phyloP scores from a whole-genome alignment of 1,140 invertebrate genomes.

The Trypoxylus dichotomus region DNA sequence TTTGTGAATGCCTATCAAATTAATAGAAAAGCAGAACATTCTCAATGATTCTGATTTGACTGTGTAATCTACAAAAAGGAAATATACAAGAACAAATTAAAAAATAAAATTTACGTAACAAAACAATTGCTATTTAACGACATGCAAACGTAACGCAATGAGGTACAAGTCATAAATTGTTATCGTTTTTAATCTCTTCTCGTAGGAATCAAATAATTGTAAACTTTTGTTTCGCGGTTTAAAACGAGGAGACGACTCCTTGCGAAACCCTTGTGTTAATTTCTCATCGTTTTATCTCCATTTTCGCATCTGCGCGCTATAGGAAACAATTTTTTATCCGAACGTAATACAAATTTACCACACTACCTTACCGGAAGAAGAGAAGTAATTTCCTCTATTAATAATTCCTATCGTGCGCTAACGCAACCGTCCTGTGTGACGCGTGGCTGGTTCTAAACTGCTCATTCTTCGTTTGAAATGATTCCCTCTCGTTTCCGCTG shows the following conservation, averaged over 20 bases:
- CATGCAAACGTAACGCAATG: too few species aligned
- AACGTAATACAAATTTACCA: not conserved
- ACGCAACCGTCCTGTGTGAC: not conserved
- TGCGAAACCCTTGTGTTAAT: not conserved
- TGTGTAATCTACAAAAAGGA: too few species aligned
- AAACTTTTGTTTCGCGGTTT: not conserved
- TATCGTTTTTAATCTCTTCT: not conserved
- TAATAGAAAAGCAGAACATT: too few species aligned
- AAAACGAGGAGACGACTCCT: not conserved
- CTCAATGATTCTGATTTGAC: too few species aligned
- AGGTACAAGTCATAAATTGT: not conserved
- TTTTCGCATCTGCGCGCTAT: not conserved
- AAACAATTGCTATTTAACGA: too few species aligned
- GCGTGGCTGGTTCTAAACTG: not conserved
- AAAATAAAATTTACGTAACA: too few species aligned
- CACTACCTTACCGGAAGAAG: not conserved
- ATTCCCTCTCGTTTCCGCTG: not conserved
- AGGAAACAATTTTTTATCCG: not conserved
- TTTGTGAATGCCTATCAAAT: too few species aligned
- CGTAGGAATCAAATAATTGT: not conserved
- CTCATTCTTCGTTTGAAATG: not conserved
- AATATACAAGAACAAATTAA: too few species aligned
- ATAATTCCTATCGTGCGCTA: slow-evolving; percentile 2
- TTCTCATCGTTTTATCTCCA: not conserved
- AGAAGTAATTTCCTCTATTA: not conserved